phyloP scores from a whole-genome alignment of 2,797 vertebrate species.

The Melanogrammus aeglefinus region DNA sequence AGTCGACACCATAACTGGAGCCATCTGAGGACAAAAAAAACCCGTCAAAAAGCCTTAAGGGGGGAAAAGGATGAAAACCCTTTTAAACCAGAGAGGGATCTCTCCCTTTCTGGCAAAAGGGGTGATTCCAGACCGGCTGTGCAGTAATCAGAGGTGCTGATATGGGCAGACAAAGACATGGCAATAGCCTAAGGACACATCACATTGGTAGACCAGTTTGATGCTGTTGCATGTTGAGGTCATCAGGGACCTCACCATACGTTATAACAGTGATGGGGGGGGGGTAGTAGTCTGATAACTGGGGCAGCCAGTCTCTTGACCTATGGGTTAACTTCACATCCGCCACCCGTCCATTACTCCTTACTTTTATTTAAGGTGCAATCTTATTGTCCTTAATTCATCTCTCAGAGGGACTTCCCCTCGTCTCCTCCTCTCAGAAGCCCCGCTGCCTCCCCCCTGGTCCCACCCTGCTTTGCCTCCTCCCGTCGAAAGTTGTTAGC shows the following conservation, averaged over 20 bases:
- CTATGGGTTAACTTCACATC: no score
- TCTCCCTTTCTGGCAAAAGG: not conserved
- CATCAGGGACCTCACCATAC: no score
- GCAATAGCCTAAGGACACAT: not conserved
- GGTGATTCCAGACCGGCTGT: not conserved
- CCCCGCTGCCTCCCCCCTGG: slow-evolving; percentile 3
- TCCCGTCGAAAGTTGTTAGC: slow-evolving; percentile 22
- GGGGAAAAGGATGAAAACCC: not conserved
- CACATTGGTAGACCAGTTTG: no score
- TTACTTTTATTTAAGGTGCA: not conserved
- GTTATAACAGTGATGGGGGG: no score
- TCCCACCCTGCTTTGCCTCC: slow-evolving; percentile 9
- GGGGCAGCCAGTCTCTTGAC: not conserved
- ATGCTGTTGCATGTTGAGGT: not conserved
- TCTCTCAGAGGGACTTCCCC: slow-evolving; percentile 4
- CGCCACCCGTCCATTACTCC: not conserved
- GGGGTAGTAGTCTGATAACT: no score
- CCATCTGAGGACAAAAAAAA: not conserved
- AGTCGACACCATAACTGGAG: not conserved
- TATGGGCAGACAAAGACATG: not conserved
- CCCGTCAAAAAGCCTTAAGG: not conserved
- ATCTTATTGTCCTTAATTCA: no score
- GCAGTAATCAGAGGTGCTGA: not conserved
- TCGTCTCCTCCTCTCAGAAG: slow-evolving; percentile 8
- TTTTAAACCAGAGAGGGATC: not conserved